Percentiles rank a stretch among this genome's conserved stretches.
Evolutionary conservation across 1,140 invertebrate genomes (phyloP).

Genomic region (Brachionus calyciflorus): DNA sequence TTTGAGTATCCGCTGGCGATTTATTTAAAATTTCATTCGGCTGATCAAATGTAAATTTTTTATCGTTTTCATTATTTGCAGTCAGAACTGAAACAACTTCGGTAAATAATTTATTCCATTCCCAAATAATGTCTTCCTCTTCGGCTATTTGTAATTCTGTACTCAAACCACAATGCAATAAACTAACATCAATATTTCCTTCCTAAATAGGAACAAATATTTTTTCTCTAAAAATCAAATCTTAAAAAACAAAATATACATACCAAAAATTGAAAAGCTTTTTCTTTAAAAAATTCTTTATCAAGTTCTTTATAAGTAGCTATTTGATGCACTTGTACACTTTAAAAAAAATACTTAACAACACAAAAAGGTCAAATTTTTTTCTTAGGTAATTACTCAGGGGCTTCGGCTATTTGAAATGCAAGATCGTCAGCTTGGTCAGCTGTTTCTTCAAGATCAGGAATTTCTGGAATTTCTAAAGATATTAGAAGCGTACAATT

Average conservation of each 20-base stretch:
- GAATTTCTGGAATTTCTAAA: constrained; percentile 46
- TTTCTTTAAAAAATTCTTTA: constrained; percentile 43
- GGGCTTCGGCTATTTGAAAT: constrained; percentile 44
- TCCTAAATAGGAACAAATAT: constrained; percentile 3
- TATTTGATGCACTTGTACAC: constrained; percentile 42
- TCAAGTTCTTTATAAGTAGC: constrained; percentile 44
- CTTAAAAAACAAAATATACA: not conserved
- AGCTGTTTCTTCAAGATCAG: constrained; percentile 24
- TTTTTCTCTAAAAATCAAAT: not conserved
- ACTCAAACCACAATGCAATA: constrained; percentile 43
- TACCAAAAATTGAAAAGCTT: constrained; percentile 44
- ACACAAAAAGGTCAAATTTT: not conserved
- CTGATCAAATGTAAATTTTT: constrained; percentile 14
- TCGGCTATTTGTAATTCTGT: constrained; percentile 32
- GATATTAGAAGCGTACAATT: not conserved
- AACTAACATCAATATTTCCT: constrained; percentile 44
- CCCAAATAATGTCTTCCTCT: constrained; percentile 46
- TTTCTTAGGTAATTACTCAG: constrained; percentile 12
- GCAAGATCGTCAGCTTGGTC: constrained; percentile 18
- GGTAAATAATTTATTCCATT: constrained; percentile 44
- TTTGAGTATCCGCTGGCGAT: not conserved
- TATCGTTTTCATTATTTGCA: not conserved
- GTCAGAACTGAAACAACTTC: constrained; percentile 22
- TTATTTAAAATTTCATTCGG: not conserved
- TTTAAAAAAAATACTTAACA: not conserved